Conservation (phyloP, 2,888 invertebrate species). For the Sepioteuthis lessoniana region DNA sequence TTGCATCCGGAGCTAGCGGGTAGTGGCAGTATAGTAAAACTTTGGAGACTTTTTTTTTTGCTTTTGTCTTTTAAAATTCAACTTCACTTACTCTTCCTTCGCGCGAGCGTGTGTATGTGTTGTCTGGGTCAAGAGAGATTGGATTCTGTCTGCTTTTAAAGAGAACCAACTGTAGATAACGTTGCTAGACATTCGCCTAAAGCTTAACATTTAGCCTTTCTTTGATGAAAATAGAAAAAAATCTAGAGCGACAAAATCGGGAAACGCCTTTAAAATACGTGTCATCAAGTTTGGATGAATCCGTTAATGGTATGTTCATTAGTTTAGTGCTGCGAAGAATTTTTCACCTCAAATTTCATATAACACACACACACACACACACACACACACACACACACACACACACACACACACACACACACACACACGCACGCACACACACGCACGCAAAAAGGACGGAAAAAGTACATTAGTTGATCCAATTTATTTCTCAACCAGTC, state of each 20-base stretch:
- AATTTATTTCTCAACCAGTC: no score
- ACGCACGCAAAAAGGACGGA: not conserved
- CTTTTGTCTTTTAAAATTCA: not conserved
- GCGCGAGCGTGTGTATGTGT: not conserved
- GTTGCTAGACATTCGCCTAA: not conserved
- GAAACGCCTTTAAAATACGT: not conserved
- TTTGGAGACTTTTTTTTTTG: not conserved
- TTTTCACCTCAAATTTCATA: not conserved
- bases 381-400: no score
- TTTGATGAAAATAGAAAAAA: not conserved
- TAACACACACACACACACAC: not conserved
- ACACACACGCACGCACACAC: not conserved
- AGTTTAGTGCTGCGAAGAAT: not conserved
- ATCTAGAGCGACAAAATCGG: not conserved
- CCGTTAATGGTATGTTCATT: not conserved
- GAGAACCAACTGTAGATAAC: constrained; percentile 33
- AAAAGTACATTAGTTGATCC: no score
- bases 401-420: no score
- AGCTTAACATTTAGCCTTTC: not conserved
- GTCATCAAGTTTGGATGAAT: not conserved
- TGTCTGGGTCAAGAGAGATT: not conserved
- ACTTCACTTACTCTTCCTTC: not conserved
- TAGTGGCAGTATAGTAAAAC: not conserved
- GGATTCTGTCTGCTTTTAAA: not conserved
- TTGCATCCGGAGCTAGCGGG: not conserved